These are phyloP conservation scores for Metalampra italica DNA, from an alignment of 2,888 invertebrate genomes.

Conservation along the genomic window DNA sequence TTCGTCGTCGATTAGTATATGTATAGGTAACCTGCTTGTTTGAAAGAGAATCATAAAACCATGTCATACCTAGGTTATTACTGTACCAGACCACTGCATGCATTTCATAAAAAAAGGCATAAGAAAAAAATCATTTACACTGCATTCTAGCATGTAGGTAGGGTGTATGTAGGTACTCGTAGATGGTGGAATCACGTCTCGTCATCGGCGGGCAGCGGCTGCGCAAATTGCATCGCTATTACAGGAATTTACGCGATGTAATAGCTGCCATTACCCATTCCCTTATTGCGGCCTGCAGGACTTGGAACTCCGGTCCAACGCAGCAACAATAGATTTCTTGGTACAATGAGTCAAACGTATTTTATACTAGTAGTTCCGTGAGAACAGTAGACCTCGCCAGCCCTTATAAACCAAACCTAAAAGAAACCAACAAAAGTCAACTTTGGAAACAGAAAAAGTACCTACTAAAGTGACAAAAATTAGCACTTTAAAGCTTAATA, in stretches of 20 bases:
- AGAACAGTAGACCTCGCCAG: no score
- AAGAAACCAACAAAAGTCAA: no score
- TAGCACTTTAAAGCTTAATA: no score
- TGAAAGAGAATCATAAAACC: no score
- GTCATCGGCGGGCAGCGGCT: constrained; percentile 23
- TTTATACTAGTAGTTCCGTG: constrained; percentile 1
- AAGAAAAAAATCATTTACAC: constrained; percentile 5
- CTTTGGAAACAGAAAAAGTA: no score
- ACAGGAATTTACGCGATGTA: constrained; percentile 47
- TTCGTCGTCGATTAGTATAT: no score
- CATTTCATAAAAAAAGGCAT: neutral
- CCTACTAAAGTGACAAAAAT: no score
- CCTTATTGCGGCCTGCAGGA: constrained; percentile 18
- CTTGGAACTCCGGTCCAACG: neutral
- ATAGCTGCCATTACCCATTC: constrained; percentile 40
- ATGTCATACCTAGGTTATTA: no score
- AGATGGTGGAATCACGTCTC: constrained; percentile 6
- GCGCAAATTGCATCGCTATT: constrained; percentile 48
- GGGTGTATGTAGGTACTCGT: no score
- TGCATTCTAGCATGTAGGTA: neutral
- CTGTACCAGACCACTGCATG: neutral
- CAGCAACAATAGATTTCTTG: constrained; percentile 3
- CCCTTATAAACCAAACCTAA: no score
- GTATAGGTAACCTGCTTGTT: no score
- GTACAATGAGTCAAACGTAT: constrained; percentile 17